Evolutionary conservation across 2,113 vertebrate genomes (phyloP).

Genomic region (Crotalus viridis): DNA sequence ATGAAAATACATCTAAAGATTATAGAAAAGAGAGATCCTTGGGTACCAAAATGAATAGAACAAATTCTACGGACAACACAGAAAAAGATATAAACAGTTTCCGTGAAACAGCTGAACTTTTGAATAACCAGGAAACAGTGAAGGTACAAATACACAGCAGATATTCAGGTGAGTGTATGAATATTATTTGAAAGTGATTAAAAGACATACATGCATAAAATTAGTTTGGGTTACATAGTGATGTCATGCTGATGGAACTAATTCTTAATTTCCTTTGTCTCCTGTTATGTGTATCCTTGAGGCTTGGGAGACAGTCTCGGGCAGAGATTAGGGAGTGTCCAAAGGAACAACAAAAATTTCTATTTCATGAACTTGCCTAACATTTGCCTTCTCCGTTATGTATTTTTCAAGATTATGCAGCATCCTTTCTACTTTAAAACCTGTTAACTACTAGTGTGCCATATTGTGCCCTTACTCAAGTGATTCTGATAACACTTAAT

Average conservation of each 20-base stretch:
- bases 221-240: not conserved
- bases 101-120: constrained; percentile 74
- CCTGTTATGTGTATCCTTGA: not conserved
- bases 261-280: not conserved
- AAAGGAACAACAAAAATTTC: not conserved
- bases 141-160: constrained; percentile 87
- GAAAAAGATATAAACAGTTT: constrained; percentile 85
- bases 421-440: not conserved
- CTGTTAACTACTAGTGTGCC: not conserved
- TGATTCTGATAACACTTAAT: not conserved
- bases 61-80: constrained; percentile 76
- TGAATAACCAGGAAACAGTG: constrained; percentile 88
- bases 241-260: not conserved
- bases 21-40: constrained; percentile 89
- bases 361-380: not conserved
- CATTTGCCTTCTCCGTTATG: not conserved
- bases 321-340: not conserved
- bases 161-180: constrained; percentile 75
- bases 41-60: constrained; percentile 82
- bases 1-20: constrained; percentile 82
- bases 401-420: not conserved
- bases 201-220: not conserved
- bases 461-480: not conserved
- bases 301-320: not conserved
- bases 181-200: not conserved